Evolutionary conservation across 2,888 invertebrate genomes (phyloP), one percentile per base, ranked within the genome.

Genomic region (Tipula lateralis): DNA sequence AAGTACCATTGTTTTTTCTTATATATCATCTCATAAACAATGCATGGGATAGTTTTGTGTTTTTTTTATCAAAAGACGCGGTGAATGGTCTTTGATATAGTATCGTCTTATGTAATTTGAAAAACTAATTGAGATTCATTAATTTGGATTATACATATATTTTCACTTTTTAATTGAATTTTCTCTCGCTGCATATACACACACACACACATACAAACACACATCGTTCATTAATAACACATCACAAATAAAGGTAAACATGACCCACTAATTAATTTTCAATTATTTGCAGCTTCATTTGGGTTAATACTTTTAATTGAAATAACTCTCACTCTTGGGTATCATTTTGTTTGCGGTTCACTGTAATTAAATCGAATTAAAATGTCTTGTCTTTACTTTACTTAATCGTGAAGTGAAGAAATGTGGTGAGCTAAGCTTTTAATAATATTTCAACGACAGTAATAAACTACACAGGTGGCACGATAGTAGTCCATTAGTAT

Each of bases 141-240:
- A 50, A 39, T 39, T 39, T 13, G 39, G 3, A 7, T 39, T 39
- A 13, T 16, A 19, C 19, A 66, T 13, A 4, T 7, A 66, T 66
- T 66, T 66, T 66, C 66, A 66, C 66, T 66, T 66, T 66, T 66
- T 66, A 66, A 66, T 66, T 66, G 9, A 66, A 66, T 66, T 66
- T 66, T 19, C 19, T 50, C 19, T 50, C 50, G 19, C 2, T 36
- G 9, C 12, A 6, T 9, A 24, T 24, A 24, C 66, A 24, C 36
- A 12, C 9, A 36, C 6, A 24, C 4, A 24, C 9, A 36, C 36
- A 24, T 24, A 24, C 66, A 24, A 9, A 12, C 9, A 36, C 6
- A 24, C 4, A 24, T 12, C 36, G 9, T 66, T 66, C 19, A 66
- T 66, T 66, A 66, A 66, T 6, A 66, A 66, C 24, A 24, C 19